These are phyloP conservation scores for Leptosomus discolor DNA, from an alignment of 2,113 vertebrate genomes.

Conservation along the genomic window DNA sequence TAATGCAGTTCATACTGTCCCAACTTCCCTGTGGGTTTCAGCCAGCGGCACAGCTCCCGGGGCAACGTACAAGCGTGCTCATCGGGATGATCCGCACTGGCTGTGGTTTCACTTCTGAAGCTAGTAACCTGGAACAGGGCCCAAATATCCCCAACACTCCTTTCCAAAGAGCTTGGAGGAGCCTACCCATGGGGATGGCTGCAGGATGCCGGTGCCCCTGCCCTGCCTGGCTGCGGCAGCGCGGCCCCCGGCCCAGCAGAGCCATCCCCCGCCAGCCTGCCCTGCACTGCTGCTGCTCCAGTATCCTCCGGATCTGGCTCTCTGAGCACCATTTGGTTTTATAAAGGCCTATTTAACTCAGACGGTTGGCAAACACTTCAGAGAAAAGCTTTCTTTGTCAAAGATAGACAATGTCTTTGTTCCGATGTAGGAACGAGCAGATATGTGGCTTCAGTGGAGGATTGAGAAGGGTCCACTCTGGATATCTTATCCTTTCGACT, in stretches of 20 bases:
- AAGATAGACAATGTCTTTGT: not conserved
- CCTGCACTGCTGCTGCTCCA: rapidly evolving
- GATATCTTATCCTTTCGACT: not conserved
- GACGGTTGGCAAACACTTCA: not conserved
- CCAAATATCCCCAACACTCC: not conserved
- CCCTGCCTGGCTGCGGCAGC: not conserved
- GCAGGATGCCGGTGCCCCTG: rapidly evolving
- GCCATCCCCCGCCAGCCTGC: not conserved
- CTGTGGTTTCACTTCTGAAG: not conserved
- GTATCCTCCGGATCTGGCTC: not conserved
- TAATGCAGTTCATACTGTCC: not conserved
- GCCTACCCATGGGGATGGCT: rapidly evolving
- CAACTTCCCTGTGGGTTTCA: not conserved
- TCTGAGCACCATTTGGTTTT: rapidly evolving
- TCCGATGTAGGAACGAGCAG: not conserved
- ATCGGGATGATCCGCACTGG: rapidly evolving
- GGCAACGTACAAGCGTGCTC: rapidly evolving
- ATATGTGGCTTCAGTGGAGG: not conserved
- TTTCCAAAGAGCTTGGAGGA: not conserved
- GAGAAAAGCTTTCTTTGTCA: conserved; percentile 3
- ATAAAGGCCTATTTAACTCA: not conserved
- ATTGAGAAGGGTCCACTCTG: not conserved
- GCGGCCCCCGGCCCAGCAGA: not conserved
- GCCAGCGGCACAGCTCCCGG: not conserved
- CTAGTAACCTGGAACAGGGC: not conserved